A percentile compares a stretch with the other conserved stretches of the same genome.
phyloP scores from a whole-genome alignment of 2,797 vertebrate genomes.

The Hippocampus kuda region DNA sequence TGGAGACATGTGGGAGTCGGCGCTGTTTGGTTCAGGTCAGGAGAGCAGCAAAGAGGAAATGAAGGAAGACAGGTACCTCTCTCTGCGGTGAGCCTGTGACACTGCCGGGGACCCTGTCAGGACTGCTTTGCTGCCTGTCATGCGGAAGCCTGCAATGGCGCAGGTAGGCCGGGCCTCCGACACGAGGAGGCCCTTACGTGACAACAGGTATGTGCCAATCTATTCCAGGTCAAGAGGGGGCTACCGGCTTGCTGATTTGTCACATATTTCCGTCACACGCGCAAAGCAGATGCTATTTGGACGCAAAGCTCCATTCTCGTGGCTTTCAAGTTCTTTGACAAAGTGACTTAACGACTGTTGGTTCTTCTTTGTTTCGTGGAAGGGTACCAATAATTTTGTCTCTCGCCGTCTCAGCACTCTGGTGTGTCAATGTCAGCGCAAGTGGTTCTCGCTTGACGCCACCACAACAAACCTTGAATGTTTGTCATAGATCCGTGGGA shows the following conservation, averaged over 20 bases:
- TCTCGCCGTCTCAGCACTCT: neutral
- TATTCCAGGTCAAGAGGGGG: constrained; percentile 24
- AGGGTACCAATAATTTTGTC: neutral
- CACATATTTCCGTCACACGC: neutral
- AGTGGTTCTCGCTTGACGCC: neutral
- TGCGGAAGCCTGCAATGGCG: constrained; percentile 33
- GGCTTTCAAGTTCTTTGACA: neutral
- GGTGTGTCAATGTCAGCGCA: neutral
- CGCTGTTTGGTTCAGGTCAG: constrained; percentile 40
- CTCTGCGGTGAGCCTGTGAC: constrained; percentile 57
- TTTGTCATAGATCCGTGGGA: neutral
- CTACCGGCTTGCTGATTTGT: constrained; percentile 8
- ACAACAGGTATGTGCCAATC: constrained; percentile 23
- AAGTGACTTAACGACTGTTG: neutral
- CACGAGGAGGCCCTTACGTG: constrained; percentile 14
- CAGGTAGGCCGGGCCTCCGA: constrained; percentile 24
- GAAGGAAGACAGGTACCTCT: constrained; percentile 55
- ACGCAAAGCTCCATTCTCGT: neutral
- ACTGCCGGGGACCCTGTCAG: constrained; percentile 56
- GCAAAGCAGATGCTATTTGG: constrained; percentile 10
- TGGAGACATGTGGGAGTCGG: constrained; percentile 17
- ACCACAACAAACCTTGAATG: neutral
- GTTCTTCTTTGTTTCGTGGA: neutral
- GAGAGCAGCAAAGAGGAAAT: constrained; percentile 50
- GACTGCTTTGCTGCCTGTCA: constrained; percentile 54